Base-by-base conservation (phyloP, 2,113 vertebrate genomes). In the Labrus mixtus region DNA sequence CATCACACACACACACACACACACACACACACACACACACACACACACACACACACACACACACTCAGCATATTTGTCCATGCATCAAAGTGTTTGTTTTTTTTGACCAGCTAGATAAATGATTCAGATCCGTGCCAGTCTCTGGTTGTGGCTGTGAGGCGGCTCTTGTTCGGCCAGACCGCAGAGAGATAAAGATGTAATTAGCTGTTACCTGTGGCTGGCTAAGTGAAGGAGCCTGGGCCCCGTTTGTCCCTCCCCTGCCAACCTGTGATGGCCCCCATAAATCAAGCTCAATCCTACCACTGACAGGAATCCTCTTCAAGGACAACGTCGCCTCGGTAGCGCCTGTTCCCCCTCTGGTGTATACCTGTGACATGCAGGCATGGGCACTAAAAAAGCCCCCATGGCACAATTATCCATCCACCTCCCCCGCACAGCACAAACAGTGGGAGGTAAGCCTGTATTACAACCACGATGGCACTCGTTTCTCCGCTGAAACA, bases 271-370 rank as follows among this genome's bases (percentile, higher is more conserved):
- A 90, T 87, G 79, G 81, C 83, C 84, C 87, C 87, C 85, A 93
- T 94, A 93, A 95, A 94, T 94, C 92, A 93, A 91, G 68, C 89
- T 90, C 91, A 91, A 88, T 90, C 89, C 89, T 60, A 85, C 75
- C 86, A 9, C 83, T 91, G 91, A 90, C 93, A 90, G 92, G 87
- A 87, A 91, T 91, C 87, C 91, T 91, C 90, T 91, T 93, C 90
- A 94, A 94, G 93, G 93, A 93, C 92, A 79, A 84, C 72, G 76
- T 87, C 60, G 78, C 73, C 81, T 75, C 63, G 82, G 87, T 69
- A 11, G 79, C 56, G 60, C 64, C 65, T 33, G 62, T 66, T 10
- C 85, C 80, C 79, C 51, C 68, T 63, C 66, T 81, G 20, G 13
- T 73, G 75, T 81, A 64, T 76, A 75, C 87, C 80, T 83, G 79